Evolutionary conservation across 2,888 invertebrate species (phyloP).

Genomic region (Drosophila quasianomalipes): DNA sequence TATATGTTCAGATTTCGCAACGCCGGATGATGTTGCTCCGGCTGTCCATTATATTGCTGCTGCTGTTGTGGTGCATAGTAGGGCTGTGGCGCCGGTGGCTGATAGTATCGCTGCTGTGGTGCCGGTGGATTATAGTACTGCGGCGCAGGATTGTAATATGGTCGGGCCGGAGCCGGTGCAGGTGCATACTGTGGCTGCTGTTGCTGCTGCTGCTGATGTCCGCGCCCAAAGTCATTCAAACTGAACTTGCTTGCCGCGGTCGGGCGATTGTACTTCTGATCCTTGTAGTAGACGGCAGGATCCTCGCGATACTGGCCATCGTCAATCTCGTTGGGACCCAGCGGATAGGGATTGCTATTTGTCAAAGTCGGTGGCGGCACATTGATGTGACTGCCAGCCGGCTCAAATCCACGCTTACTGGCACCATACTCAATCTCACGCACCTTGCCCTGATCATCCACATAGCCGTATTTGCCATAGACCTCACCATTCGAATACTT

Average conservation of each 20-base stretch:
- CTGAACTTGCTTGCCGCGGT: conserved; percentile 83
- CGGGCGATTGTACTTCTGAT: conserved; percentile 87
- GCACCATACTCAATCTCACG: conserved; percentile 95
- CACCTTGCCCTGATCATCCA: conserved; percentile 91
- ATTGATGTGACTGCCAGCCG: conserved; percentile 90
- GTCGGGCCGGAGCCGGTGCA: conserved; percentile 63
- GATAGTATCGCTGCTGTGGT: conserved; percentile 80
- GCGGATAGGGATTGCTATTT: conserved; percentile 86
- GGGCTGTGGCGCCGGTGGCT: conserved; percentile 82
- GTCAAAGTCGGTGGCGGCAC: conserved; percentile 94
- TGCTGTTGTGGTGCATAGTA: conserved; percentile 78
- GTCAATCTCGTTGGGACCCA: conserved; percentile 89
- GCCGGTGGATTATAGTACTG: conserved; percentile 82
- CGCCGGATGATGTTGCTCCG: conserved; percentile 90
- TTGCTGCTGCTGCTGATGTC: conserved; percentile 58
- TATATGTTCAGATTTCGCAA: conserved; percentile 89
- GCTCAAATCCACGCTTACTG: conserved; percentile 92
- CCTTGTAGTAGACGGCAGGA: conserved; percentile 91
- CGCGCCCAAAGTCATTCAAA: conserved; percentile 82
- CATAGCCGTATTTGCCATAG: conserved; percentile 95
- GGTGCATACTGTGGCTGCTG: conserved; percentile 64
- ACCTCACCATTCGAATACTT: conserved; percentile 94
- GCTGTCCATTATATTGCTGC: conserved; percentile 85
- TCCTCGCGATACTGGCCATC: conserved; percentile 95
- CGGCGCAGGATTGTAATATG: conserved; percentile 70